Conservation (phyloP, 2,113 vertebrate species). For the Vidua macroura region DNA sequence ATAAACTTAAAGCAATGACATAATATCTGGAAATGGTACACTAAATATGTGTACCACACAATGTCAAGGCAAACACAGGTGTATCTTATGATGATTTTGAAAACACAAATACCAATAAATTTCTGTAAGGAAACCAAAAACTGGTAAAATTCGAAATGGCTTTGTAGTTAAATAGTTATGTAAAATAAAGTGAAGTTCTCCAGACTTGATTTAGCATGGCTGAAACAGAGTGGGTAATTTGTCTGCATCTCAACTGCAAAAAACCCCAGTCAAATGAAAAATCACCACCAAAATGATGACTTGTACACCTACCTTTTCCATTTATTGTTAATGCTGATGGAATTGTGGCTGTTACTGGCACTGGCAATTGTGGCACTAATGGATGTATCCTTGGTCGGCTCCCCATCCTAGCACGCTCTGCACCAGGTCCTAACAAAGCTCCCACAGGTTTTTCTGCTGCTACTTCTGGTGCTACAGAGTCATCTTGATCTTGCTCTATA, state of each 20-base stretch:
- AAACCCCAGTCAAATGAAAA: not conserved
- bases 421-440: conserved; percentile 84
- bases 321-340: conserved; percentile 80
- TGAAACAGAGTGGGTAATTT: not conserved
- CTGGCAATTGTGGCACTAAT: conserved; percentile 73
- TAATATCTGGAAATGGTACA: not conserved
- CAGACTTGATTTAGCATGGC: not conserved
- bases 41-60: not conserved
- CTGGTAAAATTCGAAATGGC: not conserved
- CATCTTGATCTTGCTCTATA: conserved; percentile 84
- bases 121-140: not conserved
- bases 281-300: not conserved
- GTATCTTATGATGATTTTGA: not conserved
- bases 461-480: conserved; percentile 88
- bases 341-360: conserved; percentile 82
- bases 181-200: not conserved
- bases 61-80: not conserved
- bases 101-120: conserved; percentile 1
- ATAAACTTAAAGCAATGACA: not conserved
- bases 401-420: conserved; percentile 94
- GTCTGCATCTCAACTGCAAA: not conserved
- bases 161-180: not conserved
- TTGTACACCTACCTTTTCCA: conserved; percentile 80
- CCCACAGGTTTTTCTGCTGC: conserved; percentile 86
- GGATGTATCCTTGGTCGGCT: conserved; percentile 86